A percentile compares a stretch with the other conserved stretches of the same genome.
Evolutionary conservation across 2,797 vertebrate genomes (phyloP).

Genomic region (Thunnus albacares): DNA sequence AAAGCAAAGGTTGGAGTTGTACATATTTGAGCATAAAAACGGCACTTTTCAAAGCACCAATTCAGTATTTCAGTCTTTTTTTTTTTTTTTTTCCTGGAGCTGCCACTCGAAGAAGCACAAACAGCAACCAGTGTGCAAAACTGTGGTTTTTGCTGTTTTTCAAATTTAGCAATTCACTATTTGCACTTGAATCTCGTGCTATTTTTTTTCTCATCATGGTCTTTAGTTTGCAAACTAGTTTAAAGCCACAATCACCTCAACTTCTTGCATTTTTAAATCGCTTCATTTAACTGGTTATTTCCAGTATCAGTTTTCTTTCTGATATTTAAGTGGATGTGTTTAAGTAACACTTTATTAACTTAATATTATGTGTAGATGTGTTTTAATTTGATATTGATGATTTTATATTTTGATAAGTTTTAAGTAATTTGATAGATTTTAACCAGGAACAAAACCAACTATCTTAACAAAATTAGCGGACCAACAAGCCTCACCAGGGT

Average conservation of each 20-base stretch:
- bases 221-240: slow-evolving; percentile 17
- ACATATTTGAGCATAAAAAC: slow-evolving; percentile 44
- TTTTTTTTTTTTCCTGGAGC: slow-evolving; percentile 27
- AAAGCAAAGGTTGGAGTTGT: slow-evolving; percentile 45
- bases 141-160: slow-evolving; percentile 12
- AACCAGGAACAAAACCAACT: slow-evolving; percentile 54
- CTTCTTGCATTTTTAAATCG: slow-evolving; percentile 12
- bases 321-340: slow-evolving; percentile 47
- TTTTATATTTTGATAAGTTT: slow-evolving; percentile 70
- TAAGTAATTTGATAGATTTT: slow-evolving; percentile 52
- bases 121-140: slow-evolving; percentile 38
- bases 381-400: slow-evolving; percentile 65
- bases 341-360: slow-evolving; percentile 48
- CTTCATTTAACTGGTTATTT: slow-evolving; percentile 10
- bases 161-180: slow-evolving; percentile 16
- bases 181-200: background rate
- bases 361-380: slow-evolving; percentile 38
- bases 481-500: slow-evolving; percentile 57
- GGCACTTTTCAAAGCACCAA: slow-evolving; percentile 65
- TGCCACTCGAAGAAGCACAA: slow-evolving; percentile 76
- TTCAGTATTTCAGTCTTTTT: slow-evolving; percentile 56
- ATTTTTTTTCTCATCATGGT: background rate
- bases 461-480: slow-evolving; percentile 48
- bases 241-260: slow-evolving; percentile 40
- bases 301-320: slow-evolving; percentile 21